phyloP scores from a whole-genome alignment of 2,888 invertebrate genomes.

The Tubulanus polymorphus region DNA sequence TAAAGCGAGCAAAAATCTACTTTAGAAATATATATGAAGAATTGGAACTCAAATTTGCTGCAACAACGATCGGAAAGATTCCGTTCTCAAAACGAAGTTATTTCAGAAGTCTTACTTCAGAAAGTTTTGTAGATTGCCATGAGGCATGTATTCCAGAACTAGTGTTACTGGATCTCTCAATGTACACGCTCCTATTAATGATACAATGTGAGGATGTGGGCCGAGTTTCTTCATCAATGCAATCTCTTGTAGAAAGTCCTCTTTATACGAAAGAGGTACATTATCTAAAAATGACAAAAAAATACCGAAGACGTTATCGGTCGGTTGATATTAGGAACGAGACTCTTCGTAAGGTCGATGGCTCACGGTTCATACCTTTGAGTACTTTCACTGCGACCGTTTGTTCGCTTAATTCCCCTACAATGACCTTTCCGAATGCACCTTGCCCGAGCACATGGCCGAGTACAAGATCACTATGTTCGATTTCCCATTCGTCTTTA shows the following conservation, averaged over 20 bases:
- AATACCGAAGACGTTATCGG: no score
- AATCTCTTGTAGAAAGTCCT: slow-evolving; percentile 74
- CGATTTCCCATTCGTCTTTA: slow-evolving; percentile 48
- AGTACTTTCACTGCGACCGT: slow-evolving; percentile 72
- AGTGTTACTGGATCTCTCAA: slow-evolving; percentile 67
- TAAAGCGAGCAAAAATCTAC: slow-evolving; percentile 7
- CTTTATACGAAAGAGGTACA: slow-evolving; percentile 50
- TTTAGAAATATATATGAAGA: no score
- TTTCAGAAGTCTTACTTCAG: slow-evolving; percentile 45
- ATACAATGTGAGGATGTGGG: slow-evolving; percentile 70
- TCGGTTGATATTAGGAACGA: no score
- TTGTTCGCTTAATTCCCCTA: slow-evolving; percentile 39
- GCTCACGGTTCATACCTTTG: slow-evolving; percentile 59
- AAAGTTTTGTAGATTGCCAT: slow-evolving; percentile 65
- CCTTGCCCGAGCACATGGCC: slow-evolving; percentile 47
- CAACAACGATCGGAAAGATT: no score
- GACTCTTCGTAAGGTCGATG: no score
- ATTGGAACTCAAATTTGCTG: no score
- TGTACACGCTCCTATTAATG: slow-evolving; percentile 72
- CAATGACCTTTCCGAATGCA: slow-evolving; percentile 50
- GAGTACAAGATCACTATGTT: slow-evolving; percentile 37
- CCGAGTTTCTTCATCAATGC: slow-evolving; percentile 73
- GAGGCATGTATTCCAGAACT: slow-evolving; percentile 73
- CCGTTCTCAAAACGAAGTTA: no score
- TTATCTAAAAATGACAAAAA: slow-evolving; percentile 38